Percentiles rank a stretch among this genome's conserved stretches.
Evolutionary conservation across 2,113 vertebrate genomes (phyloP).

Genomic region (Cromileptes altivelis): DNA sequence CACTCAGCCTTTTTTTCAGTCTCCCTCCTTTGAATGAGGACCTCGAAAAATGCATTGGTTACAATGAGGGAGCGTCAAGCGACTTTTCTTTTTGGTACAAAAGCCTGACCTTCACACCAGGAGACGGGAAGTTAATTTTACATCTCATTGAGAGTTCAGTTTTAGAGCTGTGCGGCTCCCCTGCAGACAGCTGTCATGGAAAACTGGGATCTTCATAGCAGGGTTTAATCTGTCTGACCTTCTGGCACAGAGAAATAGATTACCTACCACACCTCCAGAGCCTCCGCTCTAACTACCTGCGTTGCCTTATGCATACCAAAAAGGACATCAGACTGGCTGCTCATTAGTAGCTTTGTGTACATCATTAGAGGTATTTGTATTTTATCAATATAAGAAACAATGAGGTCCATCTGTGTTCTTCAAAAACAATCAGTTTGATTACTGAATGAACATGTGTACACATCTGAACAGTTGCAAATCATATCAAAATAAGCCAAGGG

Average conservation of each 20-base stretch:
- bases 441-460: background rate
- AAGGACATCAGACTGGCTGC: constrained; percentile 49
- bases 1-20: constrained; percentile 15
- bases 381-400: constrained; percentile 34
- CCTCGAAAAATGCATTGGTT: constrained; percentile 34
- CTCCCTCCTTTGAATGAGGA: constrained; percentile 33
- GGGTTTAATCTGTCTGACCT: constrained; percentile 84
- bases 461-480: constrained; percentile 47
- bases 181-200: constrained; percentile 79
- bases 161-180: constrained; percentile 71
- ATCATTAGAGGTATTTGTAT: constrained; percentile 54
- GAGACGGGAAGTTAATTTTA: constrained; percentile 81
- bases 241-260: constrained; percentile 80
- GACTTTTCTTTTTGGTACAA: constrained; percentile 53
- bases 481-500: constrained; percentile 15
- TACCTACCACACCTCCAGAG: constrained; percentile 72
- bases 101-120: constrained; percentile 75
- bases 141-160: constrained; percentile 79
- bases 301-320: constrained; percentile 67
- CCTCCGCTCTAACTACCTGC: constrained; percentile 60
- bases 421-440: constrained; percentile 49
- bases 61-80: background rate
- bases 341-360: constrained; percentile 56
- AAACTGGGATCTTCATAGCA: constrained; percentile 80
- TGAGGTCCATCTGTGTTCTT: constrained; percentile 31